Conservation (phyloP, 2,113 vertebrate genomes). For the Chinchilla lanigera region DNA sequence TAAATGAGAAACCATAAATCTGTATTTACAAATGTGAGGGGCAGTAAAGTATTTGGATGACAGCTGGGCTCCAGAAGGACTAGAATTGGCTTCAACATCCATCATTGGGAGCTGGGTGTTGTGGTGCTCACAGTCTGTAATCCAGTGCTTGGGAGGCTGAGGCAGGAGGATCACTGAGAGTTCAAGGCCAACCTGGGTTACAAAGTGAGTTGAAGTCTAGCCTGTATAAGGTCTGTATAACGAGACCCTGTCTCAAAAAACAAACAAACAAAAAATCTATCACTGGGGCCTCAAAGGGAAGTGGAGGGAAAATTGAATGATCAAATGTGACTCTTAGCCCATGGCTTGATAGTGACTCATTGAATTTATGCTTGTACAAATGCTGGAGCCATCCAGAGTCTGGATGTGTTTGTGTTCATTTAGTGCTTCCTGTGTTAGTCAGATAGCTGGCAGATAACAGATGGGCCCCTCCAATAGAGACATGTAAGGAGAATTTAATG, state of each 20-base stretch:
- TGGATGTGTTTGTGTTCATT: not conserved
- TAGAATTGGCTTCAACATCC: not conserved
- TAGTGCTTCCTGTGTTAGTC: not conserved
- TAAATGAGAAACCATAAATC: too few relatives aligned
- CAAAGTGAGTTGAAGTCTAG: too few relatives aligned
- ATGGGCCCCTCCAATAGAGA: not conserved
- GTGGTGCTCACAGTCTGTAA: too few relatives aligned
- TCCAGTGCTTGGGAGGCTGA: too few relatives aligned
- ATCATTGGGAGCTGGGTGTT: too few relatives aligned
- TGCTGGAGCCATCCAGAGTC: not conserved
- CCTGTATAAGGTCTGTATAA: too few relatives aligned
- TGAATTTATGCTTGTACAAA: not conserved
- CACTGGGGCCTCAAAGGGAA: not conserved
- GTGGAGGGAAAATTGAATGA: not conserved
- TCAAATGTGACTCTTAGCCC: not conserved
- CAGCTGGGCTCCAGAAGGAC: not conserved
- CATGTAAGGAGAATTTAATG: not conserved
- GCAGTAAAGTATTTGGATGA: not conserved
- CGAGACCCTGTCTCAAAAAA: too few relatives aligned
- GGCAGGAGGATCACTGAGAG: too few relatives aligned
- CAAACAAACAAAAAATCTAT: too few relatives aligned
- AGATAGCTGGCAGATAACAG: not conserved
- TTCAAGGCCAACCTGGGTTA: too few relatives aligned
- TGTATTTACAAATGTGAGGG: not conserved
- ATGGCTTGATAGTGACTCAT: too few relatives aligned